phyloP scores from a whole-genome alignment of 2,797 vertebrate species.

The Orestias chungarensis region DNA sequence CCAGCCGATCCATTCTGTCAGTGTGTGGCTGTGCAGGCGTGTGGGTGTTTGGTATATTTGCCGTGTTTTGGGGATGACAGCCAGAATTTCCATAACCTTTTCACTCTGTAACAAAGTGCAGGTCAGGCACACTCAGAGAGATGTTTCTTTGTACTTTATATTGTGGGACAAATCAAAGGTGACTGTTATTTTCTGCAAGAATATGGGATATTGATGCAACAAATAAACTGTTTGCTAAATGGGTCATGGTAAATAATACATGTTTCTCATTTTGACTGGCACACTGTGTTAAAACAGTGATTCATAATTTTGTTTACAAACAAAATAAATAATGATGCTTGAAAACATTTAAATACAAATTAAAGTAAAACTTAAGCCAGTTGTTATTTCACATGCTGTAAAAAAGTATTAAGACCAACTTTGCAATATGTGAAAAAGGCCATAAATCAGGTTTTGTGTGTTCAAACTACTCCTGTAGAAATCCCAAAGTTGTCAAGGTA shows the following conservation, averaged over 20 bases:
- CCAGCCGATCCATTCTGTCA: slow-evolving; percentile 27
- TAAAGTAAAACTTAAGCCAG: not conserved
- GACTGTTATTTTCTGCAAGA: slow-evolving; percentile 11
- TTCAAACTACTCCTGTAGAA: too few species aligned
- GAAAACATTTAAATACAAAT: not conserved
- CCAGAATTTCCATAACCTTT: slow-evolving; percentile 69
- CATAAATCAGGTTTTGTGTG: too few species aligned
- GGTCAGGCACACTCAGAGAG: slow-evolving; percentile 35
- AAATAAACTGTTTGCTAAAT: slow-evolving; percentile 7
- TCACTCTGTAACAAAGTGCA: slow-evolving; percentile 53
- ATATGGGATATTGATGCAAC: slow-evolving; percentile 12
- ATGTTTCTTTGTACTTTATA: slow-evolving; percentile 42
- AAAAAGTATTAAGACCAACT: too few species aligned
- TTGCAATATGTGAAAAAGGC: too few species aligned
- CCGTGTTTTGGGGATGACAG: slow-evolving; percentile 54
- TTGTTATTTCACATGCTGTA: not conserved
- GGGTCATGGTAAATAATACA: slow-evolving; percentile 7
- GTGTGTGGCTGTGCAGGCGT: slow-evolving; percentile 35
- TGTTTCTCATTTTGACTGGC: too few species aligned
- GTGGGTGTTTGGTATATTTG: slow-evolving; percentile 47
- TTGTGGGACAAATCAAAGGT: slow-evolving; percentile 57
- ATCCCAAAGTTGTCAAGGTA: too few species aligned
- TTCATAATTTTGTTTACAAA: not conserved
- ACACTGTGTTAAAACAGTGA: too few species aligned
- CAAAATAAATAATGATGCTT: not conserved